A percentile compares a stretch with the other conserved stretches of the same genome.
These are phyloP conservation scores for Lophochroa leadbeateri DNA, from an alignment of 2,113 vertebrate genomes.

Conservation along the genomic window DNA sequence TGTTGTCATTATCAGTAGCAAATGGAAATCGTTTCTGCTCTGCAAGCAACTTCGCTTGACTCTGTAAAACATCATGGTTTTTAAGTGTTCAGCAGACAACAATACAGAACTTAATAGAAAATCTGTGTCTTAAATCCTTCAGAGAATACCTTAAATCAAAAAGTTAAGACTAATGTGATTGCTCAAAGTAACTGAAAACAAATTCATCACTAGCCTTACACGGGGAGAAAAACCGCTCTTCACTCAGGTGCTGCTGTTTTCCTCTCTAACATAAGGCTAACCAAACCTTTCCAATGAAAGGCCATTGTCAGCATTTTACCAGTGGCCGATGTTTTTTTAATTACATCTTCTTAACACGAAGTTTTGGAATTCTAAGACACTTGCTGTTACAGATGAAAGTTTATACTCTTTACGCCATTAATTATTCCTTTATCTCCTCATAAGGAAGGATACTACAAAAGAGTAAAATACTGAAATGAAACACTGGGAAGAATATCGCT, in stretches of 20 bases:
- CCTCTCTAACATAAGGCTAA: not conserved
- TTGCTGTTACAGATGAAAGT: not conserved
- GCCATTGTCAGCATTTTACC: not conserved
- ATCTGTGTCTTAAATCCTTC: not conserved
- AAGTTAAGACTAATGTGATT: not conserved
- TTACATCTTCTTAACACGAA: not conserved
- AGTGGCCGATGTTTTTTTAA: not conserved
- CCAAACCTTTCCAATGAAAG: not conserved
- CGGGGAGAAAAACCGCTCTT: not conserved
- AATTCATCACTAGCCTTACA: not conserved
- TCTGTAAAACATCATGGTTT: slow-evolving; percentile 74
- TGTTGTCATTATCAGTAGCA: slow-evolving; percentile 87
- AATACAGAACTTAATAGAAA: not conserved
- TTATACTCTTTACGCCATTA: not conserved
- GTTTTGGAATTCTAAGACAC: not conserved
- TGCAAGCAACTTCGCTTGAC: slow-evolving; percentile 90
- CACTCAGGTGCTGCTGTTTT: not conserved
- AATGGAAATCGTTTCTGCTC: slow-evolving; percentile 95
- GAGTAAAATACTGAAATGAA: not conserved
- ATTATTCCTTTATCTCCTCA: not conserved
- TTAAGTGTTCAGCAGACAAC: not conserved
- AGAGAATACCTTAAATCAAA: not conserved
- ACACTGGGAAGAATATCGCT: not conserved
- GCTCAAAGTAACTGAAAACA: not conserved
- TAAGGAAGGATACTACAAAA: not conserved